Base-by-base conservation (phyloP, 2,797 vertebrate genomes). In the Amblyraja radiata region DNA sequence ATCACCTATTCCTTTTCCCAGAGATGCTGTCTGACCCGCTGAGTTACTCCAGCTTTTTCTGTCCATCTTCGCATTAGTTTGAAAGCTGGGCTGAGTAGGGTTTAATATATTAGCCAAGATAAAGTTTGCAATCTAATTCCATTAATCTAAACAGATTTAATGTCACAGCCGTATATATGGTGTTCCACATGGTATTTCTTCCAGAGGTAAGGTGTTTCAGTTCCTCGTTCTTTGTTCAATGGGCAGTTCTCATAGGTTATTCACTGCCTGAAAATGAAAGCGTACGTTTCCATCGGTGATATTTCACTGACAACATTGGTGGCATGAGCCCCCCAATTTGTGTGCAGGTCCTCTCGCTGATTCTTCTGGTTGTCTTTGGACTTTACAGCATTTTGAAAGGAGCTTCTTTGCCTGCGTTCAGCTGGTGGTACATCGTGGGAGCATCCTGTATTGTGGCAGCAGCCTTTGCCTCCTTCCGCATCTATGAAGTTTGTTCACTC, bases 381-480 rank as follows among this genome's bases (percentile, higher is more conserved):
- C 93, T 96, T 25, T 96, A 94, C 94, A 95, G 96, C 94, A 94
- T 97, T n/a, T 93, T 94, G 90, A 96, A 94, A 92, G 95, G 95
- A 6, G 83, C 94, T 76, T 95, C 95, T 0, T 95, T 95, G 21
- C 94, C 94, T 73, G 94, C 94, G 23, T 96, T 96, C 93, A 96
- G 94, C 94, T 96, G 96, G 96, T 96, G 96, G 96, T 95, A 95
- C 93, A 94, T 96, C 91, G 93, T 96, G 1, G 96, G 96, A 2
- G 94, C 93, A 0, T 95, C 95, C 74, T 95, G 95, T 93, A 93
- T 96, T n/a, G 77, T 95, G 14, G 95, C 95, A 11, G 94, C 95
- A 2, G 94, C 94, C 28, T 95, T 96, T 2, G 94, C 95, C 21
- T 94, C 94, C 10, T 96, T 96, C 90, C 94, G 95, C 0, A 94